Conservation (phyloP, 2,797 vertebrate genomes). For the Phaenicophaeus curvirostris region DNA sequence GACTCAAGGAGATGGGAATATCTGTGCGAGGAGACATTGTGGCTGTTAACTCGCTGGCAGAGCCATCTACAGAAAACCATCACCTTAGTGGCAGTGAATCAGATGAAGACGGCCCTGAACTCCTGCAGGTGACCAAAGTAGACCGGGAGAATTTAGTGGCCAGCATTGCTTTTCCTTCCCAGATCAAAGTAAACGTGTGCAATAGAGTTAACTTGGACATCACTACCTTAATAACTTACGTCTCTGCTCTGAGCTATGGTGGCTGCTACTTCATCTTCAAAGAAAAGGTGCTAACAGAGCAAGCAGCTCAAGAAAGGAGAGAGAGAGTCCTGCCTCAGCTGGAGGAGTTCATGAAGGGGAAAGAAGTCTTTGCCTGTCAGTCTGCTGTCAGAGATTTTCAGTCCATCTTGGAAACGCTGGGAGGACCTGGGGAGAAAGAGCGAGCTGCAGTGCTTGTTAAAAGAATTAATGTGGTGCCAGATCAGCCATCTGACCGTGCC, state of each 20-base stretch:
- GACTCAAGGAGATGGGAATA: conserved; percentile 90
- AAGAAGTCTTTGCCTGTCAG: conserved; percentile 90
- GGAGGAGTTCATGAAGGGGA: conserved; percentile 89
- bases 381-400: conserved; percentile 92
- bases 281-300: conserved; percentile 93
- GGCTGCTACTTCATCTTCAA: conserved; percentile 88
- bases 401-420: conserved; percentile 90
- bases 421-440: conserved; percentile 88
- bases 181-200: conserved; percentile 86
- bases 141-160: conserved; percentile 84
- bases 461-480: conserved; percentile 84
- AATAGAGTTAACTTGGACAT: conserved; percentile 92
- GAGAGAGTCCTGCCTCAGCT: conserved; percentile 87
- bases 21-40: conserved; percentile 92
- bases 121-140: conserved; percentile 81
- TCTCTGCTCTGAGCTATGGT: conserved; percentile 92
- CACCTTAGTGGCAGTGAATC: conserved; percentile 60
- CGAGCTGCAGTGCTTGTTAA: conserved; percentile 83
- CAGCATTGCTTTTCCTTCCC: conserved; percentile 85
- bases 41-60: conserved; percentile 82
- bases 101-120: conserved; percentile 68
- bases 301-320: conserved; percentile 89
- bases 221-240: conserved; percentile 92
- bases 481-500: conserved; percentile 89
- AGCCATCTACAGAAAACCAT: conserved; percentile 56